Base-by-base conservation (phyloP, 2,888 invertebrate genomes). In the Camptogramma bilineatum region DNA sequence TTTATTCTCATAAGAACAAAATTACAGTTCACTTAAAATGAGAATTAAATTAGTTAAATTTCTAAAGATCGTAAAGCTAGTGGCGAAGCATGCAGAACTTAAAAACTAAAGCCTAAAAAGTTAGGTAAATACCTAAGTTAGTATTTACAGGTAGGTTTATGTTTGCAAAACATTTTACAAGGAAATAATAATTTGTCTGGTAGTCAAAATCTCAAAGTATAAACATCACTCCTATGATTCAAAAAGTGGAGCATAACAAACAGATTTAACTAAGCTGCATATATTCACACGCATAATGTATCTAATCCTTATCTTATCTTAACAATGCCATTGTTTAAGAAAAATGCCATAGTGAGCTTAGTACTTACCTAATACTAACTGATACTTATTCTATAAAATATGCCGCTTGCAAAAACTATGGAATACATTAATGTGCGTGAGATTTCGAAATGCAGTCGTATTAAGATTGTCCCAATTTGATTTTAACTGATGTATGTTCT, bases 291-390 rank as follows among this genome's bases (percentile, higher is more conserved):
- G 13, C 34, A 39, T 34, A 13, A 65, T 67, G 62, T 64, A 72
- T 50, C 56, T 16, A 63, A 64, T 39, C 7, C 13, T 39, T 39
- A 55, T 62, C 62, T 53, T 57, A 52, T 68, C 65, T 65, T 62
- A 55, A 66, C 62, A 64, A 71, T 65, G 54, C 54, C 75, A 79
- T 79, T 79, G 79, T 79, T 75, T 73, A 68, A 61, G 74, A 81
- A 81, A 76, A 76, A 72, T 76, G 74, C 69, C 71, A 63, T 78
- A 73, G 79, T 79, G 78, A 81, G 72, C 71, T 75, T 69, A 64
- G 68, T 74, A 77, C 28, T 28, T 28, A n/a, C n/a, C n/a, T 28
- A 8, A 50, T 42, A 52, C 50, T 44, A 48, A 19, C 48, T 60
- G 18, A n/a, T n/a, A 0, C 10, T n/a, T 28, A 50, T 50, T 54